Percentiles rank a stretch among this genome's conserved stretches.
Evolutionary conservation across 2,113 vertebrate genomes (phyloP).

Genomic region (Dermatemys mawii): DNA sequence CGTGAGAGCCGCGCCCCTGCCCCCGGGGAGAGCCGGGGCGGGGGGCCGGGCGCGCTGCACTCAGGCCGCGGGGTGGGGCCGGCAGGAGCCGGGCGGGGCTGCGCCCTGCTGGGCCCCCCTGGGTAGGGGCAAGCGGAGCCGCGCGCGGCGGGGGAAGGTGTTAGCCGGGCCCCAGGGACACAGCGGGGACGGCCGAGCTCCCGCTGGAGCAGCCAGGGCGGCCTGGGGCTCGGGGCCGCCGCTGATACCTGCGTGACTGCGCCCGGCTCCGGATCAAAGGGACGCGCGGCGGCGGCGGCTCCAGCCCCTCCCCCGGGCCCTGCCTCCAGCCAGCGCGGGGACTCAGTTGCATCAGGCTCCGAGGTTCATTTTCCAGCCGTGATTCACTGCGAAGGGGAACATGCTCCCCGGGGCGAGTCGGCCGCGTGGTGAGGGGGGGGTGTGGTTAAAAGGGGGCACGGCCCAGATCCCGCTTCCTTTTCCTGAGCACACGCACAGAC

Average conservation of each 20-base stretch:
- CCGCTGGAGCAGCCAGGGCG: background rate
- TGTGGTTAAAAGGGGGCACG: background rate
- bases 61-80: background rate
- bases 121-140: too few species aligned
- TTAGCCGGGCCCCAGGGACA: too few species aligned
- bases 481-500: background rate
- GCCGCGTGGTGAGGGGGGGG: too few species aligned
- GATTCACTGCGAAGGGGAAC: background rate
- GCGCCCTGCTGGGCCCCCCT: background rate
- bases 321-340: background rate
- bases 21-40: background rate
- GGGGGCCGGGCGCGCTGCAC: background rate
- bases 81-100: background rate
- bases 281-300: background rate
- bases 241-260: background rate
- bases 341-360: too few species aligned
- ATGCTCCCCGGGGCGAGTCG: background rate
- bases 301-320: background rate
- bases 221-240: background rate
- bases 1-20: background rate
- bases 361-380: background rate
- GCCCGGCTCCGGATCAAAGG: background rate
- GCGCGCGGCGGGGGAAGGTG: background rate
- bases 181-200: background rate
- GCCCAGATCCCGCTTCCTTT: background rate